Base-by-base conservation (phyloP, 2,113 vertebrate genomes). In the Actenoides lindsayi region DNA sequence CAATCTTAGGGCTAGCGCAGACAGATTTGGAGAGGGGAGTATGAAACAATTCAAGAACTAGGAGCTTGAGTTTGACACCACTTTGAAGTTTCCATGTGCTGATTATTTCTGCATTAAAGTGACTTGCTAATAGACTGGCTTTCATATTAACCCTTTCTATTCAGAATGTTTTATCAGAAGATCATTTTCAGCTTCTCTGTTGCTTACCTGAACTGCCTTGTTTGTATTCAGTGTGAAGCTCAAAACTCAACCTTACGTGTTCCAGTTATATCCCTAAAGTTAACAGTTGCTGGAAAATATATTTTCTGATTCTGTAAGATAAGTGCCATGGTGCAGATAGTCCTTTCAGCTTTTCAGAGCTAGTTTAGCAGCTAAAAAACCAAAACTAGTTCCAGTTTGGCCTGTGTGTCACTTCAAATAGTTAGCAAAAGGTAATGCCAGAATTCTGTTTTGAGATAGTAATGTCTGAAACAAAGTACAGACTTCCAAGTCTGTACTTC, bases 301-400 rank as follows among this genome's bases (percentile, higher is more conserved):
- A 17, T 51, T 71, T 82, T 87, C 57, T 73, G 62, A 48, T 84
- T 56, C 60, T 89, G 54, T 60, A 28, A 81, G 9, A 41, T 80
- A 87, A 94, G 30, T 88, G 35, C 75, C 41, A 16, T 88, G 46
- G 31, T 91, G 44, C 62, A 83, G 37, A n/a, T 4, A 6, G 27
- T 85, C 41, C 65, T 82, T 81, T 89, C 24, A 60, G 39, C 54
- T 89, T 50, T 51, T 82, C 62, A 65, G 65, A 90, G 44, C 41
- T 85, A 83, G 44, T 82, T 83, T 62, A 94, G 50, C 69, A 73
- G 57, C 84, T 95, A 85, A 46, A 75, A 95, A 91, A 95, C 87
- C 51, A 68, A 64, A 89, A 76, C 12, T 78, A 35, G 24, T 83
- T 96, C 65, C 70, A 64, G 17, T 91, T 89, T 96, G 83, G 56